A percentile compares a stretch with the other conserved stretches of the same genome.
These are phyloP conservation scores for Amblyjoppa proteus DNA, from an alignment of 2,888 invertebrate species.

Conservation along the genomic window DNA sequence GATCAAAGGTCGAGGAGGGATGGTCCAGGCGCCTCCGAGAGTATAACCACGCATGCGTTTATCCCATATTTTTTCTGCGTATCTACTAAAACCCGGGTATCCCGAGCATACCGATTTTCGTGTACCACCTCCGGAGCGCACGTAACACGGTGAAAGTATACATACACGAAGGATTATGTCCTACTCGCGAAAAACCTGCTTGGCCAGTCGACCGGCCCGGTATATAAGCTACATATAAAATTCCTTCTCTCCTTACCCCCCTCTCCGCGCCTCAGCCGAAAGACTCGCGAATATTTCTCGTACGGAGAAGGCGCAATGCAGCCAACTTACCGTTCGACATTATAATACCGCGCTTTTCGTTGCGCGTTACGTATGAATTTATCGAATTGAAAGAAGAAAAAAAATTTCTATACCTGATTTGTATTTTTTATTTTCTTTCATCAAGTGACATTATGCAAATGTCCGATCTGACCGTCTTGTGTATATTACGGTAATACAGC, in stretches of 20 bases:
- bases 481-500: conserved; percentile 4
- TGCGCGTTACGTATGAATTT: neutral
- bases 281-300: conserved; percentile 57
- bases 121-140: conserved; percentile 48
- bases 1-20: conserved; percentile 61
- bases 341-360: conserved; percentile 7
- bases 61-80: conserved; percentile 14
- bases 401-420: neutral
- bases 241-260: conserved; percentile 59
- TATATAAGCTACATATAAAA: conserved; percentile 63
- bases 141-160: conserved; percentile 71
- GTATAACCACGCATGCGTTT: conserved; percentile 11
- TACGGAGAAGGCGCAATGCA: conserved; percentile 14
- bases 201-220: conserved; percentile 64
- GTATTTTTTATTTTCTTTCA: neutral
- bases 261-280: neutral
- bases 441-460: neutral
- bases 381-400: conserved; percentile 11
- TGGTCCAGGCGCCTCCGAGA: conserved; percentile 51
- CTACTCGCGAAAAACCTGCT: conserved; percentile 67
- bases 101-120: conserved; percentile 50
- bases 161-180: conserved; percentile 67
- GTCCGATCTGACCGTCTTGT: neutral
- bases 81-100: neutral
- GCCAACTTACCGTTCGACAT: conserved; percentile 35